These are phyloP conservation scores for Hermodice carunculata DNA, from an alignment of 2,888 invertebrate genomes.

Conservation along the genomic window DNA sequence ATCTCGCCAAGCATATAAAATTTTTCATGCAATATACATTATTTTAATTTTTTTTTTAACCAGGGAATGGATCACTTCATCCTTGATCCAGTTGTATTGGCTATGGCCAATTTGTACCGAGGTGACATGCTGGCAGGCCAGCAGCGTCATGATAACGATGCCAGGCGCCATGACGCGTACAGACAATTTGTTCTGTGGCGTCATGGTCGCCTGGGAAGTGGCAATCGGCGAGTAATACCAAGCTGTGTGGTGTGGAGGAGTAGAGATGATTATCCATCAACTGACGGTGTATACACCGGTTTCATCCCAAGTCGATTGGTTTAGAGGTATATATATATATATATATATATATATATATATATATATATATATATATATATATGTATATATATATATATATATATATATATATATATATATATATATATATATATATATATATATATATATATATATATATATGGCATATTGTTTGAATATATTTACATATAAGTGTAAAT, in stretches of 20 bases:
- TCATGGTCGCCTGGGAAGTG: constrained; percentile 32
- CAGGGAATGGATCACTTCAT: constrained; percentile 13
- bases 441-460: too few species aligned
- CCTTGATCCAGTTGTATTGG: constrained; percentile 28
- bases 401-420: too few species aligned
- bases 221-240: constrained; percentile 33
- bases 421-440: too few species aligned
- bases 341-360: background rate
- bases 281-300: constrained; percentile 32
- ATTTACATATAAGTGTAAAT: background rate
- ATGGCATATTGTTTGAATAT: background rate
- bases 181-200: constrained; percentile 37
- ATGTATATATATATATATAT: too few species aligned
- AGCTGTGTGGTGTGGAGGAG: constrained; percentile 38
- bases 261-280: constrained; percentile 34
- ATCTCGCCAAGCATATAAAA: background rate
- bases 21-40: background rate
- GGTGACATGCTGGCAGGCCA: constrained; percentile 18
- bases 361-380: background rate
- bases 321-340: background rate
- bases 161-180: constrained; percentile 32
- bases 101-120: constrained; percentile 16
- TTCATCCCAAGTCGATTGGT: background rate
- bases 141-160: constrained; percentile 19
- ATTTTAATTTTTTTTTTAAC: background rate